phyloP scores from a whole-genome alignment of 2,797 vertebrate genomes.

The Tympanoctomys barrerae region DNA sequence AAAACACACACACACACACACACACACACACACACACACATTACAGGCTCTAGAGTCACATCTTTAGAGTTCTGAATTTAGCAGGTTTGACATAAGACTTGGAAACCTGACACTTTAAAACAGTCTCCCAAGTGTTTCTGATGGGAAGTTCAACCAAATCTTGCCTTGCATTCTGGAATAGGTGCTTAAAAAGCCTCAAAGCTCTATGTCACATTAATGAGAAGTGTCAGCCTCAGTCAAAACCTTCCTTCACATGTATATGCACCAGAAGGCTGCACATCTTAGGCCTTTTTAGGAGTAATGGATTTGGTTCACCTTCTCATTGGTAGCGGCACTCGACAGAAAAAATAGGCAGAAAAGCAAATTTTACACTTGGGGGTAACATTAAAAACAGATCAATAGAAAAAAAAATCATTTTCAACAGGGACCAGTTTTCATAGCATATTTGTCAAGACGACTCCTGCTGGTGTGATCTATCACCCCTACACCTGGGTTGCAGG shows the following conservation, averaged over 20 bases:
- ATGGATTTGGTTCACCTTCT: background rate
- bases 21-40: background rate
- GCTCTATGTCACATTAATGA: background rate
- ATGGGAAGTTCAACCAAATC: background rate
- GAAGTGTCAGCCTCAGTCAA: background rate
- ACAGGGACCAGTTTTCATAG: background rate
- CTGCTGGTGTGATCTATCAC: background rate
- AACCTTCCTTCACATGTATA: background rate
- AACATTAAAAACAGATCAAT: conserved; percentile 39
- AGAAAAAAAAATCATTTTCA: conserved; percentile 11
- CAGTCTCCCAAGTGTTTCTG: background rate
- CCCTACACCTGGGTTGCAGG: background rate
- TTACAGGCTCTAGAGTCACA: background rate
- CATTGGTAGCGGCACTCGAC: background rate
- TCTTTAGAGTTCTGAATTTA: background rate
- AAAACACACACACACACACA: background rate
- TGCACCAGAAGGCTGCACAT: background rate
- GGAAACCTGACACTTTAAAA: conserved; percentile 34
- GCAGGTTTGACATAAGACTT: background rate
- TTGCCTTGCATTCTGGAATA: background rate
- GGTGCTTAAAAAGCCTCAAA: background rate
- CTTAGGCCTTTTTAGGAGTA: background rate
- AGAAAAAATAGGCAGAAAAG: background rate
- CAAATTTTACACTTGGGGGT: conserved; percentile 24
- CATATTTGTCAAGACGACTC: background rate